Evolutionary conservation across 2,113 vertebrate species (phyloP), one percentile per base, ranked within the genome.

Genomic region (Thinocorus orbignyianus): DNA sequence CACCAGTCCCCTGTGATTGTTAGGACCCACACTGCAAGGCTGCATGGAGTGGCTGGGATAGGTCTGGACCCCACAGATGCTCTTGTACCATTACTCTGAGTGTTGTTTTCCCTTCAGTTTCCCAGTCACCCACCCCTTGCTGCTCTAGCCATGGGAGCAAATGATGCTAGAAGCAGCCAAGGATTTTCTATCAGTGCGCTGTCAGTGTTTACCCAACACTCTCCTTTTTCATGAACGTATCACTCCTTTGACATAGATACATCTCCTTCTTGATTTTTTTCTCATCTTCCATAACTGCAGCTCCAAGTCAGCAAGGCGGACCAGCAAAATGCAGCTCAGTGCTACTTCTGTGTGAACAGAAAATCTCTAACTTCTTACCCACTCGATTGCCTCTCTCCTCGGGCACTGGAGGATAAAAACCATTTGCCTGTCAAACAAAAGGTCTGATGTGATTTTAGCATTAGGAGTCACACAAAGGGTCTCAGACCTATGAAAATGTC

Each of bases 401-500:
- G 0, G 90, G 81, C 87, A 33, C 52, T 52, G 52, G 44, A 88
- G 57, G 60, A 93, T 68, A 90, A 95, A 96, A 96, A 80, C 18
- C 57, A 79, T 55, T 61, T 9, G 13, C 81, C 90, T 79, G 71
- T 92, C 94, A 91, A 68, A 83, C 66, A 92, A 95, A 97, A 97
- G 93, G 93, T 97, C 95, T 96, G 88, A 87, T 82, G 88, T 84
- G 81, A 89, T 94, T 96, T 82, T 72, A 91, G 61, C 17, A 54
- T 91, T 71, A 85, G 14, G 10, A 81, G 48, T 77, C 70, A 85
- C 54, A 86, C 49, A 92, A 93, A 90, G 86, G 93, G 95, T 94
- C 95, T 87, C 89, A 68, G 93, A 91, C 94, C 94, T 92, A 91
- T 83, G 92, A 84, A 97, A 97, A 97, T 95, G 90, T 91, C 96